phyloP scores from a whole-genome alignment of 2,888 invertebrate genomes.

The Diplolepis rosae region DNA sequence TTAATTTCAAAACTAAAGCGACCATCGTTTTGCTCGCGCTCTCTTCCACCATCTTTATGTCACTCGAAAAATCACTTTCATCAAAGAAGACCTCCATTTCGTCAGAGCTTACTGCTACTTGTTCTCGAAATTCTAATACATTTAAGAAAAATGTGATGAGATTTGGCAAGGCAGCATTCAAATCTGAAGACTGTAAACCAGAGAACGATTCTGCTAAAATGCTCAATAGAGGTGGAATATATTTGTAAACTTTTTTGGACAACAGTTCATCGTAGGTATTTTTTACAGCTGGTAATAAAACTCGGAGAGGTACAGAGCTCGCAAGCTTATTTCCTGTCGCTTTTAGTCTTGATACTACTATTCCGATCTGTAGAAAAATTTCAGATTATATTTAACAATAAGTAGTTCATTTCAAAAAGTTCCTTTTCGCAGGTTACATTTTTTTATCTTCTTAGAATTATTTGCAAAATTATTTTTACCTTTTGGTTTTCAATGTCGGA shows the following conservation, averaged over 20 bases:
- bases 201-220: slow-evolving; percentile 84
- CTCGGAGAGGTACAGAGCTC: slow-evolving; percentile 81
- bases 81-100: slow-evolving; percentile 65
- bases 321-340: slow-evolving; percentile 82
- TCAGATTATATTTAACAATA: no score
- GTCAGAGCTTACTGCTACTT: slow-evolving; percentile 60
- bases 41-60: slow-evolving; percentile 81
- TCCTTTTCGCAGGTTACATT: background rate
- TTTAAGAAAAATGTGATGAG: slow-evolving; percentile 85
- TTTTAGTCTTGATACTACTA: slow-evolving; percentile 77
- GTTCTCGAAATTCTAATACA: slow-evolving; percentile 81
- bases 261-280: slow-evolving; percentile 80
- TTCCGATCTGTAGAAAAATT: slow-evolving; percentile 58
- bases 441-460: no score
- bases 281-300: slow-evolving; percentile 84
- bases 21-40: slow-evolving; percentile 86
- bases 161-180: slow-evolving; percentile 77
- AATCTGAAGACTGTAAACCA: slow-evolving; percentile 79
- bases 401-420: background rate
- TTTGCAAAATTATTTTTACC: slow-evolving; percentile 45
- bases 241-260: slow-evolving; percentile 77
- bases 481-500: slow-evolving; percentile 65
- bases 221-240: slow-evolving; percentile 83
- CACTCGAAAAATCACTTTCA: slow-evolving; percentile 65
- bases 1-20: slow-evolving; percentile 87